phyloP scores from a whole-genome alignment of 2,113 vertebrate species.

The human (Homo sapiens) region DNA sequence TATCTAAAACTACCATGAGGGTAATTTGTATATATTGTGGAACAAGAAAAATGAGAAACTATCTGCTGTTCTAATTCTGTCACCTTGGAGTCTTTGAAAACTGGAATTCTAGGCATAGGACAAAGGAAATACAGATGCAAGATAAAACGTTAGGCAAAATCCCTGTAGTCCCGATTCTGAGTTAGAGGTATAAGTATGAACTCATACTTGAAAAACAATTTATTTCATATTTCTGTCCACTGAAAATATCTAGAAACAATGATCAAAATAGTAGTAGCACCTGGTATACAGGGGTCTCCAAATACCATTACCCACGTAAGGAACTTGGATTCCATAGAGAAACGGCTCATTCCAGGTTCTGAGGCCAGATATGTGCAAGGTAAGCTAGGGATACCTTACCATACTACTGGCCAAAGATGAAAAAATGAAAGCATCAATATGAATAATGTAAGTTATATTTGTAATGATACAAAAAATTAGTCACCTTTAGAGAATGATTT shows the following conservation, averaged over 20 bases:
- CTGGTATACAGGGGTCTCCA: background rate
- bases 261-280: background rate
- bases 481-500: background rate
- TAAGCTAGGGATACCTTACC: background rate
- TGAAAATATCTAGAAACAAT: conserved; percentile 25
- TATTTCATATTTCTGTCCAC: background rate
- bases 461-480: background rate
- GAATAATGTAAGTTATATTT: background rate
- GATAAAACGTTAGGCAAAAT: background rate
- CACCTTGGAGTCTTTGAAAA: background rate
- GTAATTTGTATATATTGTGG: background rate
- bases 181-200: background rate
- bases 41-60: background rate
- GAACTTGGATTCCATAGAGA: conserved; percentile 3
- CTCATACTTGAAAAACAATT: background rate
- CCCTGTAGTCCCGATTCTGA: background rate
- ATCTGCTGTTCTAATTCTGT: background rate
- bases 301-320: background rate
- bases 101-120: background rate
- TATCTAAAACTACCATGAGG: background rate
- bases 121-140: background rate
- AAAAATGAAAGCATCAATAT: background rate
- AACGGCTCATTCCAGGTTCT: background rate
- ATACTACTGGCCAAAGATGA: background rate
- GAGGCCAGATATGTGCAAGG: background rate